Percentiles rank a stretch among this genome's conserved stretches.
These are phyloP conservation scores for Tenebrio molitor DNA, from an alignment of 1,140 invertebrate genomes.

Conservation along the genomic window DNA sequence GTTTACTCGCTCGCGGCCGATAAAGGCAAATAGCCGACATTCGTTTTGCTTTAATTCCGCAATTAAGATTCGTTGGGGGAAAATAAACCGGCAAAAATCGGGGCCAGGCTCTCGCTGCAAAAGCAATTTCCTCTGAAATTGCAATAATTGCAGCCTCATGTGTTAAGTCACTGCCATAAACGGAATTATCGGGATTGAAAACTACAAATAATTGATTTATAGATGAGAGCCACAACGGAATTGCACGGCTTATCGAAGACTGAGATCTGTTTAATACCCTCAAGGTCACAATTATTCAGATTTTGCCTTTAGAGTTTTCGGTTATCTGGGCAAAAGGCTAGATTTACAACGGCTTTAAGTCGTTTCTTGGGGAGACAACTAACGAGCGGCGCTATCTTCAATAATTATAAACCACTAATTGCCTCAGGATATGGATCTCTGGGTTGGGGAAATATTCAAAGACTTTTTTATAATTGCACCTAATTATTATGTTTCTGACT, in stretches of 20 bases:
- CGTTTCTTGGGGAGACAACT: too few relatives aligned
- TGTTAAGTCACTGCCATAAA: conserved; percentile 29
- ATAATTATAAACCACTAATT: too few relatives aligned
- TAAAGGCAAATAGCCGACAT: not conserved
- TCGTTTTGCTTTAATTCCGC: too few relatives aligned
- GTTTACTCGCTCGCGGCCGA: not conserved
- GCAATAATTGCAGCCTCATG: conserved; percentile 10
- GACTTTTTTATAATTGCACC: conserved; percentile 27
- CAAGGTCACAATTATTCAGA: conserved; percentile 17
- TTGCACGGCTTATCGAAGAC: not conserved
- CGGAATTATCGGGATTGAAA: conserved; percentile 12
- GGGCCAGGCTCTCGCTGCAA: not conserved
- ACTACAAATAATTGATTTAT: conserved; percentile 38
- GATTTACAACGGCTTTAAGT: not conserved
- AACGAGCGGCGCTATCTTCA: too few relatives aligned
- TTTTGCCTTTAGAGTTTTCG: conserved; percentile 2
- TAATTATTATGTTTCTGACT: conserved; percentile 6
- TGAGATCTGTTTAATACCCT: not conserved
- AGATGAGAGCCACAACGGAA: not conserved
- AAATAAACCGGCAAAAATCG: too few relatives aligned
- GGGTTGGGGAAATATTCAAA: conserved; percentile 1
- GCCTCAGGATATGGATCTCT: too few relatives aligned
- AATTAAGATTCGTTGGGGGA: too few relatives aligned
- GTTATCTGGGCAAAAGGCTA: conserved; percentile 16
- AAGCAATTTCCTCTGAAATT: conserved; percentile 5